Base-by-base conservation (phyloP, 2,888 invertebrate genomes). In the Pantelozetes paolii region DNA sequence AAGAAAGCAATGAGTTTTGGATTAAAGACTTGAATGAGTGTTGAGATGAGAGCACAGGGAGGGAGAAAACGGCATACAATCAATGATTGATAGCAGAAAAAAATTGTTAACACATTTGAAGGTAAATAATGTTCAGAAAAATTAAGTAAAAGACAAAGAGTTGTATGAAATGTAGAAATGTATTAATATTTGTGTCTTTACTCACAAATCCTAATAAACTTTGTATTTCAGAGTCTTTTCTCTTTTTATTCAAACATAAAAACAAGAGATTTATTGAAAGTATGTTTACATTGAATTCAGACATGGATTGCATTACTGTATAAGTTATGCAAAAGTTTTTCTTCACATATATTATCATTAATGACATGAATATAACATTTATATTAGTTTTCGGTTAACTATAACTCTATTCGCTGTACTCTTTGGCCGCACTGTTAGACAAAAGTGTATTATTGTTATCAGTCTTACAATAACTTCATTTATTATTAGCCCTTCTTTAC, bases 311-410 rank as follows among this genome's bases (percentile, higher is more conserved):
- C 45, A 45, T 45, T n/a, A 8, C 2, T 2, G 13, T 2, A 45
- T 18, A n/a, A 45, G 45, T 18, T 2, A 11, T 18, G 18, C n/a
- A n/a, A n/a, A n/a, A 9, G 2, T 50, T 50, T 50, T 50, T 50
- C 50, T 50, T 20, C 20, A 20, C 50, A 50, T 50, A 20, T 50
- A 50, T 50, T 50, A 50, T 50, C 50, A 20, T 15, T 50, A 50
- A 50, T 50, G 50, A 50, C 20, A 50, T 50, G 50, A 50, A 50
- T 50, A 50, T n/a, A n/a, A 50, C n/a, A 50, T 50, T 18, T n/a
- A 50, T 50, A 50, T 50, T 15, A 50, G 50, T 50, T 50, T 50
- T n/a, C n/a, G 50, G 8, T 20, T 50, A n/a, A 50, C 8, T 20
- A n/a, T n/a, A n/a, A n/a, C n/a, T n/a, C n/a, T n/a, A n/a, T n/a